Percentiles rank a stretch among this genome's conserved stretches.
phyloP scores from a whole-genome alignment of 2,113 vertebrate genomes.

The Amblyornis subalaris region DNA sequence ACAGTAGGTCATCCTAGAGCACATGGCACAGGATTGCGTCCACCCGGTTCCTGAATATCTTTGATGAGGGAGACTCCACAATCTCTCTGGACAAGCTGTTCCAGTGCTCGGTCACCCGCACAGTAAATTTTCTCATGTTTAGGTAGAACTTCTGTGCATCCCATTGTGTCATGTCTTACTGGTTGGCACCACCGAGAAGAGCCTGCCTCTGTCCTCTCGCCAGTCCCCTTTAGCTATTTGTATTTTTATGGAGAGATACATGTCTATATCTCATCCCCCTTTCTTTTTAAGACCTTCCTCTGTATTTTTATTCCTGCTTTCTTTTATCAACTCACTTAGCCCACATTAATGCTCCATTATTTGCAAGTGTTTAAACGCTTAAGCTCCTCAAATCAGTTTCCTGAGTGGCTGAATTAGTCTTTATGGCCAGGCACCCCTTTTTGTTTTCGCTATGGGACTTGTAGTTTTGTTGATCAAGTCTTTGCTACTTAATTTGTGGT shows the following conservation, averaged over 20 bases:
- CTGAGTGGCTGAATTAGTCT: fast-evolving
- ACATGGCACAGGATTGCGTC: not conserved
- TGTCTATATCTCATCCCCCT: fast-evolving
- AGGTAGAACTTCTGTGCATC: not conserved
- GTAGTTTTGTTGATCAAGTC: not conserved
- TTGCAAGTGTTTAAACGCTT: not conserved
- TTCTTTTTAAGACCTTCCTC: fast-evolving
- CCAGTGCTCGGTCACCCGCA: not conserved
- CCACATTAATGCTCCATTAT: fast-evolving
- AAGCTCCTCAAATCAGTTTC: not conserved
- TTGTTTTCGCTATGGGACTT: fast-evolving
- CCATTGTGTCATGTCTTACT: fast-evolving
- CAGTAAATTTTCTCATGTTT: not conserved
- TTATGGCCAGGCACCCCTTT: not conserved
- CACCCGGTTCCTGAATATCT: not conserved
- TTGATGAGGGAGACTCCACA: not conserved
- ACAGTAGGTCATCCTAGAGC: not conserved
- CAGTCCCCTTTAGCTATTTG: not conserved
- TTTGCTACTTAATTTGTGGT: not conserved
- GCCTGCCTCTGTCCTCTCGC: not conserved
- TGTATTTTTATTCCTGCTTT: fast-evolving
- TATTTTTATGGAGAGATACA: not conserved
- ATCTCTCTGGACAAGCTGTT: fast-evolving
- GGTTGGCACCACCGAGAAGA: not conserved
- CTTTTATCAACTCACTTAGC: fast-evolving